Percentiles rank a stretch among this genome's conserved stretches.
These are phyloP conservation scores for Lepas anatifera DNA, from an alignment of 2,888 invertebrate species.

Conservation along the genomic window DNA sequence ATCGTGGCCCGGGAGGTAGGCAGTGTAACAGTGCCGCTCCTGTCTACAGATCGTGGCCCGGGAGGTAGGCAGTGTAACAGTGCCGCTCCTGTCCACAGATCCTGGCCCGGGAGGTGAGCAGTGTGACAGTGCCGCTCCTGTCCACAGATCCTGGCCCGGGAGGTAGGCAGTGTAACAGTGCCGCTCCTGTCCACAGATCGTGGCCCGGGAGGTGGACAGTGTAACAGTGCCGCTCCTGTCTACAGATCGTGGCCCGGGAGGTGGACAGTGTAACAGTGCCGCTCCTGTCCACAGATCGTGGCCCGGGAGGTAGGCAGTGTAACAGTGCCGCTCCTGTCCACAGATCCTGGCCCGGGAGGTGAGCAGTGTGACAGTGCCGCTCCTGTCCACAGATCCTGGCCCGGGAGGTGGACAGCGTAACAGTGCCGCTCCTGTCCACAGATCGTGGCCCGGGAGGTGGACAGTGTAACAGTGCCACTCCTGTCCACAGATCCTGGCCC, in stretches of 20 bases:
- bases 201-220: neutral
- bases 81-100: slow-evolving; percentile 65
- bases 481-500: too few relatives aligned
- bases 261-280: neutral
- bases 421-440: too few relatives aligned
- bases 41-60: slow-evolving; percentile 60
- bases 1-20: slow-evolving; percentile 71
- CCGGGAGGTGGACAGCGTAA: too few relatives aligned
- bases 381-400: too few relatives aligned
- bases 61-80: slow-evolving; percentile 63
- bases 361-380: too few relatives aligned
- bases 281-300: neutral
- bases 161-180: slow-evolving; percentile 22
- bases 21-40: slow-evolving; percentile 53
- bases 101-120: slow-evolving; percentile 53
- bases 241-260: neutral
- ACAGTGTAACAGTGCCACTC: too few relatives aligned
- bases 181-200: neutral
- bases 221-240: too few relatives aligned
- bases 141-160: too few relatives aligned
- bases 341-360: neutral
- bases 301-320: neutral
- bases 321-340: neutral
- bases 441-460: too few relatives aligned
- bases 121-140: too few relatives aligned